Evolutionary conservation across 2,113 vertebrate species (phyloP).

Genomic region (Prionailurus bengalensis): DNA sequence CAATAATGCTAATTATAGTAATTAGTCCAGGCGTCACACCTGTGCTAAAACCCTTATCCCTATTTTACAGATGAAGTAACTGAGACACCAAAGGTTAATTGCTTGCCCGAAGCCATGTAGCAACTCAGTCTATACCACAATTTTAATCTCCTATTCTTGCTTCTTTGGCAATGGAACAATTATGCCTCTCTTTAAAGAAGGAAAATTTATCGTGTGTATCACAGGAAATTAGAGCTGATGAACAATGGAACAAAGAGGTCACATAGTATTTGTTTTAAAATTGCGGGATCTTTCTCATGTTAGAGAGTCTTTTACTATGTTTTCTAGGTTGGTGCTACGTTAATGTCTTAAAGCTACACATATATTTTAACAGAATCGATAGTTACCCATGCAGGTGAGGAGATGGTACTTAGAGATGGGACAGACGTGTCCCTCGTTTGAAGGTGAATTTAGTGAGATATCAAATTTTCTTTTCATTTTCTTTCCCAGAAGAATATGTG

Average conservation of each 20-base stretch:
- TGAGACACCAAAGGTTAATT: slow-evolving; percentile 80
- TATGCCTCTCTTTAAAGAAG: slow-evolving; percentile 38
- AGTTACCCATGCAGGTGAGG: not conserved
- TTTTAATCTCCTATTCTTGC: slow-evolving; percentile 32
- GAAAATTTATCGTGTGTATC: not conserved
- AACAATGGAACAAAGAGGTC: slow-evolving; percentile 25
- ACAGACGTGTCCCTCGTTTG: not conserved
- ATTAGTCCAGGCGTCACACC: slow-evolving; percentile 73
- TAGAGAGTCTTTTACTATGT: not conserved
- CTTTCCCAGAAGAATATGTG: slow-evolving; percentile 54
- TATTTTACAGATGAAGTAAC: slow-evolving; percentile 82
- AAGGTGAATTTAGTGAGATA: not conserved
- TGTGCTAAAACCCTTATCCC: slow-evolving; percentile 73
- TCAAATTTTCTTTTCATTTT: slow-evolving; percentile 38
- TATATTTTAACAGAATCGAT: not conserved
- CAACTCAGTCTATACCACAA: not conserved
- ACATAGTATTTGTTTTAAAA: slow-evolving; percentile 36
- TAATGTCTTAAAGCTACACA: not conserved
- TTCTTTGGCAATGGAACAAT: slow-evolving; percentile 46
- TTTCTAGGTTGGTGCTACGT: slow-evolving; percentile 15
- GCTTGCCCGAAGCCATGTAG: slow-evolving; percentile 67
- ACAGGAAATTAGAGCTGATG: not conserved
- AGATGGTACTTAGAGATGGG: not conserved
- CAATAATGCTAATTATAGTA: slow-evolving; percentile 78
- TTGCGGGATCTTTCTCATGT: not conserved